A percentile compares a stretch with the other conserved stretches of the same genome.
Conservation (phyloP, 2,797 vertebrate genomes). For the Sternotherus odoratus region DNA sequence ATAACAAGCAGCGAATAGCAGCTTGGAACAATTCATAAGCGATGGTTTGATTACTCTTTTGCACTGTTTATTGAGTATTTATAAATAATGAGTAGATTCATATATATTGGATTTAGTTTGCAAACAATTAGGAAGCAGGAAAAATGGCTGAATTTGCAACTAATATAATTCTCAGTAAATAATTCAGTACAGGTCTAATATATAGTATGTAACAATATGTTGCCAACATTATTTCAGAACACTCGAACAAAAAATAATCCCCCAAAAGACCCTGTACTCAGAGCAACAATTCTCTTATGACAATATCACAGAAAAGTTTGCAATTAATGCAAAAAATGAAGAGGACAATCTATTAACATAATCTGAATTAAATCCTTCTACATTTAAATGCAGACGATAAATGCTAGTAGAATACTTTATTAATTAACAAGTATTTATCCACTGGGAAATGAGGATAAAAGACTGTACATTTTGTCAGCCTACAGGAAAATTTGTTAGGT, state of each 20-base stretch:
- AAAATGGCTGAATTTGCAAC: not conserved
- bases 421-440: slow-evolving; percentile 86
- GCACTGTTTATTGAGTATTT: not conserved
- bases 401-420: slow-evolving; percentile 83
- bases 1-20: not conserved
- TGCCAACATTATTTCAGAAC: slow-evolving; percentile 53
- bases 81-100: fast-evolving
- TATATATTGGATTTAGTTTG: not conserved
- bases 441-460: slow-evolving; percentile 83
- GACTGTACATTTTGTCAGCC: slow-evolving; percentile 78
- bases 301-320: slow-evolving; percentile 74
- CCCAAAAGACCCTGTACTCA: slow-evolving; percentile 68
- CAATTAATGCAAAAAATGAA: slow-evolving; percentile 83
- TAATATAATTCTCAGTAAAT: not conserved
- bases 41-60: not conserved
- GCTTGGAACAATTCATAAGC: not conserved
- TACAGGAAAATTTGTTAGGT: slow-evolving; percentile 81
- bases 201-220: slow-evolving; percentile 46
- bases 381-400: slow-evolving; percentile 82
- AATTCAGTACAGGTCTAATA: not conserved
- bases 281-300: slow-evolving; percentile 70
- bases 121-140: not conserved
- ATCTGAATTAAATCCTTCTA: slow-evolving; percentile 83
- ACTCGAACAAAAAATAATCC: slow-evolving; percentile 76
- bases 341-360: slow-evolving; percentile 83